These are phyloP conservation scores for Cerceris rybyensis DNA, from an alignment of 2,888 invertebrate species.

Conservation along the genomic window DNA sequence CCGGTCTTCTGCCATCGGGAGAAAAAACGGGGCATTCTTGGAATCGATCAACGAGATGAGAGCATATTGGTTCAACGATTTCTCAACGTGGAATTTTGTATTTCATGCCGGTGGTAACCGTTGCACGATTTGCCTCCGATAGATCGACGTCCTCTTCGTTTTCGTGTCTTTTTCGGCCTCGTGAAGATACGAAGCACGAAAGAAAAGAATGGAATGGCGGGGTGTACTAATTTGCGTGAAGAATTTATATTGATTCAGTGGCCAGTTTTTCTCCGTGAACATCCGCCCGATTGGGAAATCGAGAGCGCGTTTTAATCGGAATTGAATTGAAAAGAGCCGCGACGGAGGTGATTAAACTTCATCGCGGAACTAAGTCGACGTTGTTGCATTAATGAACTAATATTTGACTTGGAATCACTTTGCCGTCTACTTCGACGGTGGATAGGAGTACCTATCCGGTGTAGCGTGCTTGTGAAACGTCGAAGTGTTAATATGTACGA, in stretches of 20 bases:
- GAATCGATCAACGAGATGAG: constrained; percentile 40
- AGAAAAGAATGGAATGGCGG: no score
- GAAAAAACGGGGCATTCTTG: constrained; percentile 29
- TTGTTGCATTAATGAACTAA: constrained; percentile 43
- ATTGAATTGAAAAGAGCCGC: constrained; percentile 5
- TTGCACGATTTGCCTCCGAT: background rate
- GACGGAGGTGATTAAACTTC: constrained; percentile 61
- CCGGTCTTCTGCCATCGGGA: background rate
- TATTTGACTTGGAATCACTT: constrained; percentile 57
- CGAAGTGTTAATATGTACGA: constrained; percentile 33
- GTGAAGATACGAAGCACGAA: no score
- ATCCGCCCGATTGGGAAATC: background rate
- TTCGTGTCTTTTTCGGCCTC: no score
- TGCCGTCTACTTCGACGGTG: constrained; percentile 2
- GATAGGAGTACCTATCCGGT: constrained; percentile 20
- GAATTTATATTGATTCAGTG: no score
- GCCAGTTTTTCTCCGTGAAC: background rate
- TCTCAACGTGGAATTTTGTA: constrained; percentile 33
- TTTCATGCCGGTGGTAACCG: constrained; percentile 1
- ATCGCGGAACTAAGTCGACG: constrained; percentile 27
- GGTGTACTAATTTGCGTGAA: no score
- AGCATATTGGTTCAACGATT: constrained; percentile 54
- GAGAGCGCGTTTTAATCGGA: background rate
- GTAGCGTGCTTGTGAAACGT: constrained; percentile 23
- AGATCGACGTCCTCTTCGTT: no score